phyloP scores from a whole-genome alignment of 1,140 invertebrate genomes.

The Yoshiicerus persimilis region DNA sequence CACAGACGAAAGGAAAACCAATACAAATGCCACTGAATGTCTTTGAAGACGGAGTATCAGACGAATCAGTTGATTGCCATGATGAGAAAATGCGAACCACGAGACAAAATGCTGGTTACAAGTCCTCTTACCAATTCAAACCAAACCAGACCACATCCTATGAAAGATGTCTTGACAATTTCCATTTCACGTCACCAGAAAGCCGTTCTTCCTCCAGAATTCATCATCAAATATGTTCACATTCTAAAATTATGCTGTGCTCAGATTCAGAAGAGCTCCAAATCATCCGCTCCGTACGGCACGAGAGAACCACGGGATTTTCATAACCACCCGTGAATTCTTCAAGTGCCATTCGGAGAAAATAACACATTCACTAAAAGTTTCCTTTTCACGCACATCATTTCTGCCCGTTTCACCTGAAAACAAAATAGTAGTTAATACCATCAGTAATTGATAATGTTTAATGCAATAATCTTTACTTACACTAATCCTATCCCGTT shows the following conservation, averaged over 20 bases:
- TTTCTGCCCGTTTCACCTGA: not conserved
- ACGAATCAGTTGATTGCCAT: not conserved
- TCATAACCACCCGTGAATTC: constrained; percentile 48
- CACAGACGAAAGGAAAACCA: not conserved
- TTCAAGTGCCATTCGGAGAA: constrained; percentile 51
- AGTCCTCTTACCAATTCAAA: not conserved
- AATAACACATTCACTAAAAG: constrained; percentile 6
- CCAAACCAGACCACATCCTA: not conserved
- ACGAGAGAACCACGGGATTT: constrained; percentile 49
- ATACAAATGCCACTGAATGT: not conserved
- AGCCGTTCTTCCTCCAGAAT: not conserved
- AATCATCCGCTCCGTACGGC: constrained; percentile 45
- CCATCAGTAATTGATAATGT: not conserved
- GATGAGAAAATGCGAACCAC: not conserved
- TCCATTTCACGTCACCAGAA: not conserved
- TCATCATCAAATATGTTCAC: not conserved
- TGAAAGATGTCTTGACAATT: not conserved
- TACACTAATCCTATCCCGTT: too few relatives aligned
- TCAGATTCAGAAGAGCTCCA: not conserved
- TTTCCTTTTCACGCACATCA: not conserved
- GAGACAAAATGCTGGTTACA: not conserved
- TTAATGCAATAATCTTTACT: not conserved
- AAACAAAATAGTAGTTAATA: not conserved
- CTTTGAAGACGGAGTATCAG: not conserved
- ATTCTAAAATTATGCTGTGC: not conserved